Evolutionary conservation across 2,888 invertebrate genomes (phyloP), one percentile per base, ranked within the genome.

Genomic region (Eilema sororculum): DNA sequence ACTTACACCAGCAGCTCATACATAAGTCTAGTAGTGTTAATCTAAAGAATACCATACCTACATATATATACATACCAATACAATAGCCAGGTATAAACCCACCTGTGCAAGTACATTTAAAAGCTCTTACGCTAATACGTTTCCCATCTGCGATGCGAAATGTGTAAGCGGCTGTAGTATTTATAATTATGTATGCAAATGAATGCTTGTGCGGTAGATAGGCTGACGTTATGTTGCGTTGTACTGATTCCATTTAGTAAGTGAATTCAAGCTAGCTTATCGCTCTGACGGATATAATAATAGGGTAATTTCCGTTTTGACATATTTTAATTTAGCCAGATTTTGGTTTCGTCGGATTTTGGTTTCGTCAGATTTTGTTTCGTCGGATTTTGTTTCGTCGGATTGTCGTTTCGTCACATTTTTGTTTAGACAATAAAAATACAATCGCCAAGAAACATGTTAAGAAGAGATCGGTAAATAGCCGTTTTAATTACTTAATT

Each of bases 41-140:
- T 8, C 16, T 58, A 25, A 25, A 24, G 25, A 28, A 58, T 6
- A 25, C 5, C 5, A 58, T 25, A 13, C 60, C 8, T 30, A 28
- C 60, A 28, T 20, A 58, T 25, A 13, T 33, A 3, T 30, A 28
- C 60, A 28, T 20, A n/a, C 25, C 6, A 13, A 58, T 58, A 58
- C 28, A n/a, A n/a, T n/a, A 52, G n/a, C n/a, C 9, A 52, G 8
- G 5, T 58, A 28, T 58, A 58, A 20, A 6, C 8, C 6, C 16
- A 46, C 20, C 25, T 56, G 66, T 66, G 65, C 22, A 20, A 67
- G 72, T 82, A 71, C 73, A 74, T 78, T 71, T 75, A 80, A 72
- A 79, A 82, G 78, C 81, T 75, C 75, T 82, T 67, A 68, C 71
- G 57, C 33, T 82, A 82, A 82, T 79, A 80, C 70, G 71, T 67